These are phyloP conservation scores for Ichneumon xanthorius DNA, from an alignment of 2,888 invertebrate genomes.

Conservation along the genomic window DNA sequence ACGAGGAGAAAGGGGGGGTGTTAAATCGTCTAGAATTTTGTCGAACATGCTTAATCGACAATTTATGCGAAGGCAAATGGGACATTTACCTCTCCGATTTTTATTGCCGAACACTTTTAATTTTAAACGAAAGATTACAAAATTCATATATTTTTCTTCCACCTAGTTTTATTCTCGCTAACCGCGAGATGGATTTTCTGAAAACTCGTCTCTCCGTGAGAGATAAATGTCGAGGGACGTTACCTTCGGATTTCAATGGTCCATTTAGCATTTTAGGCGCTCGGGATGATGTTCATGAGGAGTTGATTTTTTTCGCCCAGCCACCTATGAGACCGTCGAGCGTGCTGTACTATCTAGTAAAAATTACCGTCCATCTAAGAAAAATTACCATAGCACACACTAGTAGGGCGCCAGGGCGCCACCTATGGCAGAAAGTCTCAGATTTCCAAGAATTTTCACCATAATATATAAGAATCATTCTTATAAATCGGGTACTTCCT, in stretches of 20 bases:
- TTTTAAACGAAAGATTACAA: background rate
- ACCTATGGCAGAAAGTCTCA: too few relatives aligned
- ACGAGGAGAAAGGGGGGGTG: conserved; percentile 22
- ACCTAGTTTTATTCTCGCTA: background rate
- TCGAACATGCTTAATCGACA: conserved; percentile 51
- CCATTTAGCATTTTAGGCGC: background rate
- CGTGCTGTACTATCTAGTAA: too few relatives aligned
- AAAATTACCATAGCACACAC: too few relatives aligned
- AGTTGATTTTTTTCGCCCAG: background rate
- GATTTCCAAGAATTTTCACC: too few relatives aligned
- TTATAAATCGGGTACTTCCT: too few relatives aligned
- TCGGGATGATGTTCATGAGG: background rate
- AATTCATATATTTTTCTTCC: background rate
- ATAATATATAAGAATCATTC: too few relatives aligned
- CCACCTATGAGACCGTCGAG: background rate
- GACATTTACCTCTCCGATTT: background rate
- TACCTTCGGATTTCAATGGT: background rate
- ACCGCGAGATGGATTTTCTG: background rate
- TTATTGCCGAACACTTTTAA: background rate
- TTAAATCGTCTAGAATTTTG: conserved; percentile 55
- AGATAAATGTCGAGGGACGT: background rate
- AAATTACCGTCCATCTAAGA: too few relatives aligned
- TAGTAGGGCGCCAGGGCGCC: too few relatives aligned
- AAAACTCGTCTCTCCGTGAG: background rate
- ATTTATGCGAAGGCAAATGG: conserved; percentile 12